Evolutionary conservation across 2,113 vertebrate genomes (phyloP).

Genomic region (Poecilia latipinna): DNA sequence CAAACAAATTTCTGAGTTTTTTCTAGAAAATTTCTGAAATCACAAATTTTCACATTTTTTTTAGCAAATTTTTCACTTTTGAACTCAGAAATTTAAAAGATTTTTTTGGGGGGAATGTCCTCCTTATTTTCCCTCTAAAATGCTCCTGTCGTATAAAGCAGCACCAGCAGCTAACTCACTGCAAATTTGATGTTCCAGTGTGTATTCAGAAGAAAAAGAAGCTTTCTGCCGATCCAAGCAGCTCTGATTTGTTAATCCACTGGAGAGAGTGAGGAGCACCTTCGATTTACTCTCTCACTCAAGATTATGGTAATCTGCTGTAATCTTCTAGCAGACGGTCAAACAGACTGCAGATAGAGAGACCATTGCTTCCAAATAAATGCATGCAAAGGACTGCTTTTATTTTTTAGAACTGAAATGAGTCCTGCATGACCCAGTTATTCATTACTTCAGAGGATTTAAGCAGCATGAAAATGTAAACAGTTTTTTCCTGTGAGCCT

Average conservation of each 20-base stretch:
- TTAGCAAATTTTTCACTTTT: too few species aligned
- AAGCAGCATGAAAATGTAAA: conserved; percentile 27
- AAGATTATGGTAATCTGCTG: conserved; percentile 76
- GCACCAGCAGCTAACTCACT: background rate
- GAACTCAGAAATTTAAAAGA: too few species aligned
- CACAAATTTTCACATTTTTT: too few species aligned
- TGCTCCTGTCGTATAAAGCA: background rate
- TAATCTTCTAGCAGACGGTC: conserved; percentile 65
- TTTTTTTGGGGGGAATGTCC: too few species aligned
- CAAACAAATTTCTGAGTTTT: too few species aligned
- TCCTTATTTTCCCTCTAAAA: too few species aligned
- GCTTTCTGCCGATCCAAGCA: background rate
- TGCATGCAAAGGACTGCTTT: too few species aligned
- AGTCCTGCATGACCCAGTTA: conserved; percentile 39
- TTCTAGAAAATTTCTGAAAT: too few species aligned
- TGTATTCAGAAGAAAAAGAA: background rate
- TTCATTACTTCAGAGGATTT: conserved; percentile 17
- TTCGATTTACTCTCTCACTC: conserved; percentile 60
- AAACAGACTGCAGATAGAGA: conserved; percentile 15
- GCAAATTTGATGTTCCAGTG: background rate
- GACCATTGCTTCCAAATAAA: background rate
- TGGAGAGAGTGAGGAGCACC: conserved; percentile 69
- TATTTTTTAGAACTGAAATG: background rate
- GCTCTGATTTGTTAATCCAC: conserved; percentile 20
- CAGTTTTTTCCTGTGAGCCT: conserved; percentile 36